Conservation (phyloP, 2,888 invertebrate species). For the Odontothrips loti region DNA sequence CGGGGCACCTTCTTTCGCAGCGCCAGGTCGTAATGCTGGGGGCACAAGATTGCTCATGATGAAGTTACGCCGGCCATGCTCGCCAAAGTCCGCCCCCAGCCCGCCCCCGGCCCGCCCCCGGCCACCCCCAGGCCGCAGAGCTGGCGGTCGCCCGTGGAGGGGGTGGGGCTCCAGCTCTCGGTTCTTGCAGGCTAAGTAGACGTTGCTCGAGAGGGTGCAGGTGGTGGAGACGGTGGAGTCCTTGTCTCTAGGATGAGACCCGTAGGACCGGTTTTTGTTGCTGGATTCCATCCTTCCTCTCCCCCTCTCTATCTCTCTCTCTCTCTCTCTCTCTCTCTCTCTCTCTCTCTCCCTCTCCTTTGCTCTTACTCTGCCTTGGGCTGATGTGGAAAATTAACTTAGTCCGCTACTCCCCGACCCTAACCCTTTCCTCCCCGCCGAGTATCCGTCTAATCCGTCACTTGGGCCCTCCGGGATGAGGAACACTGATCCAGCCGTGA, state of each 20-base stretch:
- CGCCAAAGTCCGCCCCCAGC: no score
- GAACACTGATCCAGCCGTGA: not conserved
- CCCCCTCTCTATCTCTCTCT: not conserved
- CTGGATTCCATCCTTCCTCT: not conserved
- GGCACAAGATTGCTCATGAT: no score
- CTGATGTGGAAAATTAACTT: not conserved
- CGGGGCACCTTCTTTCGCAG: no score
- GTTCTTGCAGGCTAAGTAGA: no score
- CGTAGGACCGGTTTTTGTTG: not conserved
- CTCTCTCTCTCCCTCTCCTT: not conserved
- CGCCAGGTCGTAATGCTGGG: no score
- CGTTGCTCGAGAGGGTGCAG: no score
- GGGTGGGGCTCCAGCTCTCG: no score
- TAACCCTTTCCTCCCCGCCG: not conserved
- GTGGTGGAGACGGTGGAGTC: not conserved
- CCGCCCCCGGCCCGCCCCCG: no score
- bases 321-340: not conserved
- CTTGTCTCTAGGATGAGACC: not conserved
- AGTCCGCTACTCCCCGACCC: not conserved
- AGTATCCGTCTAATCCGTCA: constrained; percentile 1
- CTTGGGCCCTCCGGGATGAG: not conserved
- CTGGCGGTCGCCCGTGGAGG: no score
- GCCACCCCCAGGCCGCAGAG: no score
- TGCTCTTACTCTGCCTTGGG: not conserved
- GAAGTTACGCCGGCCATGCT: no score